Evolutionary conservation across 2,888 invertebrate species (phyloP), one percentile per base, ranked within the genome.

Genomic region (Cryptophagus acutangulus): DNA sequence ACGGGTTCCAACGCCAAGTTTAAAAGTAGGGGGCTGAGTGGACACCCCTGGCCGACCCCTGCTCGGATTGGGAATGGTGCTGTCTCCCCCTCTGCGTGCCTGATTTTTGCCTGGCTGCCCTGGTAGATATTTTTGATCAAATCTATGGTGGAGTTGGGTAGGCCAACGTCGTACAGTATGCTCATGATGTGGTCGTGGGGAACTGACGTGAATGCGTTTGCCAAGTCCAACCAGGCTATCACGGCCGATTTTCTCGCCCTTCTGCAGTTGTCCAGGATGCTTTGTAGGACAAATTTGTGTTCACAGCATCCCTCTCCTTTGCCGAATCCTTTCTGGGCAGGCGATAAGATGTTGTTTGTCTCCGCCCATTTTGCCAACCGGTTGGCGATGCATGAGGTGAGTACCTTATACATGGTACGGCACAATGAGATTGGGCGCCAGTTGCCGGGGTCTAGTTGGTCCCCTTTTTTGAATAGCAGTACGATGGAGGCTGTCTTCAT

Each of bases 191-290:
- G 46, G 3, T 34, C 29, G 40, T 67, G 66, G n/a, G 66, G 62
- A 2, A 69, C 45, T 2, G 62, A 62, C 0, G 59, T 61, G 42
- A 69, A 67, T 1, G 68, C 67, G 17, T 69, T 70, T 4, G 59
- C 40, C 2, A 67, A 43, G 39, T 70, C 65, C 28, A 68, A 41
- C 61, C 63, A 67, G 2, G 63, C 61, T 1, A 66, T 49, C n/a
- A 51, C 52, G 4, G 58, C 13, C 41, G 39, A 4, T 9, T 31
- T 37, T 8, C 9, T 20, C 3, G 17, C 36, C 25, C 40, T 26
- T 12, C 38, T 28, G 9, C 57, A 51, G 29, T 57, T 57, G 1
- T 46, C 43, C 1, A 59, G 42, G 17, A 52, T 46, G 12, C 55
- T 52, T 48, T 62, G 60, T n/a, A 65, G 38, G 28, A 59, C 46